Conservation (phyloP, 1,140 invertebrate genomes). For the Galendromus occidentalis region DNA sequence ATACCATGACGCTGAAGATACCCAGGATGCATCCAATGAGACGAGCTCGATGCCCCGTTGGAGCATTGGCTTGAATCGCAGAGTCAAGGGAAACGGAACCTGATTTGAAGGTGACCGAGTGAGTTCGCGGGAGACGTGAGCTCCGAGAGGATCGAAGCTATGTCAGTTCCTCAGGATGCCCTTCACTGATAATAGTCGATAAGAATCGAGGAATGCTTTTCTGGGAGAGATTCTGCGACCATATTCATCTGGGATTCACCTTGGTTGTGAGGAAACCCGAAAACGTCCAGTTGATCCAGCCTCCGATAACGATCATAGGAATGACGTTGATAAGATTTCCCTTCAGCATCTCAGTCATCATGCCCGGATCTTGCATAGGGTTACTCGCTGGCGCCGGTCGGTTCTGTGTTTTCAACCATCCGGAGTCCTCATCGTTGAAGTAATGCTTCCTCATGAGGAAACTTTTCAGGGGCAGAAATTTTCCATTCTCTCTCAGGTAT, state of each 20-base stretch:
- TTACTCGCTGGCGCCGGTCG: constrained; percentile 46
- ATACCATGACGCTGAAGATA: constrained; percentile 98
- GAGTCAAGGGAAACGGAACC: constrained; percentile 92
- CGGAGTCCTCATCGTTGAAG: constrained; percentile 85
- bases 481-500: constrained; percentile 83
- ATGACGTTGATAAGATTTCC: constrained; percentile 94
- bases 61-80: constrained; percentile 96
- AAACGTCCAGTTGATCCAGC: constrained; percentile 99
- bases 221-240: no score
- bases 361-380: constrained; percentile 87
- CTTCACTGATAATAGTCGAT: no score
- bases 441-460: constrained; percentile 82
- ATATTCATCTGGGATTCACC: constrained; percentile 19
- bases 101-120: constrained; percentile 26
- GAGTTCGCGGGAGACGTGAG: neutral
- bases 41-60: constrained; percentile 88
- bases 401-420: constrained; percentile 76
- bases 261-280: constrained; percentile 95
- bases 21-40: constrained; percentile 94
- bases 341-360: constrained; percentile 98
- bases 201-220: no score
- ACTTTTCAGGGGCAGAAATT: constrained; percentile 71
- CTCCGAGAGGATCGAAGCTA: no score
- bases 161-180: no score
- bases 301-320: constrained; percentile 95